Base-by-base conservation (phyloP, 2,888 invertebrate species). In the Cybosia mesomella region DNA sequence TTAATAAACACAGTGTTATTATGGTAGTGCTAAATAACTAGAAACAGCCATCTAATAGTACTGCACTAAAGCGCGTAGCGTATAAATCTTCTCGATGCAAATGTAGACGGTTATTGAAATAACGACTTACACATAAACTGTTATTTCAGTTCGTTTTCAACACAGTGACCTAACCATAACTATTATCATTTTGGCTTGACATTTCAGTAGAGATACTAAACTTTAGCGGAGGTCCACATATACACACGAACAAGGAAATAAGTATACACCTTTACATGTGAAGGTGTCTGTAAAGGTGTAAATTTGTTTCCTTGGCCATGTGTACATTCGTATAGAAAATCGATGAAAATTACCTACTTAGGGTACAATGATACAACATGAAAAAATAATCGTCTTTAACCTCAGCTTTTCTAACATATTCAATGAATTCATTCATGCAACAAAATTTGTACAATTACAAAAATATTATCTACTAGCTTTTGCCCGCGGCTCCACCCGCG, bases 31-130 rank as follows among this genome's bases (percentile, higher is more conserved):
- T 67, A 74, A 79, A 76, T 65, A 65, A 57, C 49, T 66, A 58
- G 58, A 67, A 72, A 72, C 58, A 70, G 63, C 53, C 62, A 58
- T 68, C 59, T 43, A 65, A 58, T 60, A 68, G 67, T 60, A 69
- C 66, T 69, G 55, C 54, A 62, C 64, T 22, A 64, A 64, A 73
- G 68, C 69, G 61, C 68, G 64, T 72, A 77, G 61, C 68, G 64
- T 72, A 77, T 62, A 75, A 70, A 76, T 73, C 62, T 64, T 58
- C 58, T 60, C 58, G 67, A 75, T 75, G 67, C 80, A 71, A 77
- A 79, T 79, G 67, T 70, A 71, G 32, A 64, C 62, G 68, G 80
- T 77, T 64, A 77, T 77, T 78, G 75, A 77, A 78, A 71, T 75
- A 71, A 78, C 71, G 73, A 73, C 75, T 75, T 58, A 55, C 72